Evolutionary conservation across 2,888 invertebrate genomes (phyloP).

Genomic region (Psylliodes chrysocephalus): DNA sequence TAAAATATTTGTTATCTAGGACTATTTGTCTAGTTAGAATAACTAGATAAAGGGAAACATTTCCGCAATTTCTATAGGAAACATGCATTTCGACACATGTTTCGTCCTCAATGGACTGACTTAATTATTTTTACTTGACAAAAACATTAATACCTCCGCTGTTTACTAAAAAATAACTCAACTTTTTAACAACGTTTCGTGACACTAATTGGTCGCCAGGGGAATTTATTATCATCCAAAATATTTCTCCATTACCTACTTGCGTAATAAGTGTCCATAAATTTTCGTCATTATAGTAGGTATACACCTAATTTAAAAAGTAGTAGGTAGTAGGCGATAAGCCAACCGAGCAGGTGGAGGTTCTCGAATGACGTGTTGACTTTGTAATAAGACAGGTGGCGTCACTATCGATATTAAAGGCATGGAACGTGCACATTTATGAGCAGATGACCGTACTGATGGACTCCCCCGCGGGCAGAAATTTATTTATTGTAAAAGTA

Average conservation of each 20-base stretch:
- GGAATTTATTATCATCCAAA: constrained; percentile 17
- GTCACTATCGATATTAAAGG: constrained; percentile 26
- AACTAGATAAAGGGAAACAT: constrained; percentile 6
- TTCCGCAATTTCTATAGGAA: constrained; percentile 12
- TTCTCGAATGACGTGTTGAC: constrained; percentile 23
- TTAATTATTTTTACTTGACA: constrained; percentile 9
- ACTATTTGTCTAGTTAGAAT: constrained; percentile 11
- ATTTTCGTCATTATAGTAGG: constrained; percentile 35
- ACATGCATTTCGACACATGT: constrained; percentile 11
- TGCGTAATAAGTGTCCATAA: constrained; percentile 35
- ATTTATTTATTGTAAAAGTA: constrained; percentile 32
- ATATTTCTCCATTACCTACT: constrained; percentile 23
- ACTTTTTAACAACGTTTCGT: constrained; percentile 17
- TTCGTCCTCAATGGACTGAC: constrained; percentile 7
- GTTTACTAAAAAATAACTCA: constrained; percentile 16
- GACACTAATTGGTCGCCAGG: constrained; percentile 16
- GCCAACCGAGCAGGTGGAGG: constrained; percentile 21
- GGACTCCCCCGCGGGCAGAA: constrained; percentile 58
- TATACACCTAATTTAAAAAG: constrained; percentile 32
- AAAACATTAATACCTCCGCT: constrained; percentile 6
- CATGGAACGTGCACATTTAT: constrained; percentile 54
- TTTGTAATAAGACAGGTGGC: constrained; percentile 33
- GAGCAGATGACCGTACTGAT: constrained; percentile 57
- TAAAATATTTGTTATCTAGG: constrained; percentile 5
- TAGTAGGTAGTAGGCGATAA: constrained; percentile 37